Evolutionary conservation across 2,888 invertebrate species (phyloP), one percentile per base, ranked within the genome.

Genomic region (Sinohyriopsis cumingii): DNA sequence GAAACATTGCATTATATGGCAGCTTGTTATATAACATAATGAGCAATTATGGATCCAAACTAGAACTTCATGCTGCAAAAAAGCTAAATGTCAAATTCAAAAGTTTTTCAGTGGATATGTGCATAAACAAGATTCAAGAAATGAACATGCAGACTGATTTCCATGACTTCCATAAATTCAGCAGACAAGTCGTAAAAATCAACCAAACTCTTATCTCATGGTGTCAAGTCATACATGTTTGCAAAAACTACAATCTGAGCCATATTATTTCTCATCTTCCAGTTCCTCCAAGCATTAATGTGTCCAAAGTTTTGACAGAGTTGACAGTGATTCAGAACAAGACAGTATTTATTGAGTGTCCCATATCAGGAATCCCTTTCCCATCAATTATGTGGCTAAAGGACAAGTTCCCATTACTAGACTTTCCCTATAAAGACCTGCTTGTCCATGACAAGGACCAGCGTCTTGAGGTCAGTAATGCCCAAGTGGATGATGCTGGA

Each of bases 381-480:
- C 91, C 91, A 0, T 84, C 84, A 45, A 87, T 91, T 54, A 82
- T 88, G 62, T 91, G 91, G 91, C 77, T 87, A 61, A 87, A 89
- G 70, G 78, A 86, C 63, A 56, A 72, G 28, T 20, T 82, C 67
- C 87, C 86, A 9, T 79, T 87, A 28, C 75, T 86, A 7, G 86
- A 87, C 75, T 81, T 84, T 71, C 85, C 85, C 0, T 86, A 87
- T 68, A 78, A 80, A 3, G 83, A 86, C 64, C 76, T 88, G 19
- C 78, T 84, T 54, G 79, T 88, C 68, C 68, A 86, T 18, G 78
- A 84, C 62, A 75, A 86, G 22, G 89, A 85, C 22, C 81, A 82
- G 24, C 82, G 89, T 86, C 72, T 89, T 67, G 85, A 87, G 92
- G 91, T 86, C 22, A 72, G 74, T 20, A 80, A 84, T 53, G 87